These are phyloP conservation scores for Drosophila cyrtoloma DNA, from an alignment of 2,888 invertebrate species.

Conservation along the genomic window DNA sequence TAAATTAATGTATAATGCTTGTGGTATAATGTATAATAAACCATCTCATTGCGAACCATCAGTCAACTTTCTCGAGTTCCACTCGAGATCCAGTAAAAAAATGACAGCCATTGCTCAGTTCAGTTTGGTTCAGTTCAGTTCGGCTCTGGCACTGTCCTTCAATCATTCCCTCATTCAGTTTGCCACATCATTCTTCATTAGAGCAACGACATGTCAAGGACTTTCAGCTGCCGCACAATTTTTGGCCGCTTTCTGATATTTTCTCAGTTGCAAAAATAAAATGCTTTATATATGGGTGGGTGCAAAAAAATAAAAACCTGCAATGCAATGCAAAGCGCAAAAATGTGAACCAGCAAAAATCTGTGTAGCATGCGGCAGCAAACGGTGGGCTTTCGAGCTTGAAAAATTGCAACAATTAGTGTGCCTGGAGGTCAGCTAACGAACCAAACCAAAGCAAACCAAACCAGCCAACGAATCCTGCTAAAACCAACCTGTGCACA, in stretches of 20 bases:
- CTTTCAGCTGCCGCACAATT: slow-evolving; percentile 36
- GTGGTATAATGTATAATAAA: slow-evolving; percentile 48
- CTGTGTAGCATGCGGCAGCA: slow-evolving; percentile 15
- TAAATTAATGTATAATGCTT: slow-evolving; percentile 37
- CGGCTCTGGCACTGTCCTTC: neutral
- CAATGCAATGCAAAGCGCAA: slow-evolving; percentile 16
- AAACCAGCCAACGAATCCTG: slow-evolving; percentile 6
- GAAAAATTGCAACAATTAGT: slow-evolving; percentile 78
- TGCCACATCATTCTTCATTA: slow-evolving; percentile 74
- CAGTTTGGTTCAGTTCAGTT: neutral
- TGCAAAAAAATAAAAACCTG: slow-evolving; percentile 17
- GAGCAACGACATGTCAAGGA: slow-evolving; percentile 69
- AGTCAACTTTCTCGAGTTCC: slow-evolving; percentile 41
- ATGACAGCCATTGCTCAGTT: slow-evolving; percentile 45
- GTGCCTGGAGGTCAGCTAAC: slow-evolving; percentile 71
- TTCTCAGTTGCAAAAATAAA: slow-evolving; percentile 59
- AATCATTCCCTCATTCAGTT: slow-evolving; percentile 6
- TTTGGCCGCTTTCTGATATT: slow-evolving; percentile 42
- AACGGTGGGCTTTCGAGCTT: slow-evolving; percentile 59
- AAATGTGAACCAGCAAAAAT: slow-evolving; percentile 13
- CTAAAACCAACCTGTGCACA: slow-evolving; percentile 23
- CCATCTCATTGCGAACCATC: slow-evolving; percentile 62
- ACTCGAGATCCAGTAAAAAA: slow-evolving; percentile 26
- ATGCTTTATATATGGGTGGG: neutral
- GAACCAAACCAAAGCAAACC: slow-evolving; percentile 37